Percentiles rank a stretch among this genome's conserved stretches.
phyloP scores from a whole-genome alignment of 2,113 vertebrate genomes.

The Leucopternis melanops region DNA sequence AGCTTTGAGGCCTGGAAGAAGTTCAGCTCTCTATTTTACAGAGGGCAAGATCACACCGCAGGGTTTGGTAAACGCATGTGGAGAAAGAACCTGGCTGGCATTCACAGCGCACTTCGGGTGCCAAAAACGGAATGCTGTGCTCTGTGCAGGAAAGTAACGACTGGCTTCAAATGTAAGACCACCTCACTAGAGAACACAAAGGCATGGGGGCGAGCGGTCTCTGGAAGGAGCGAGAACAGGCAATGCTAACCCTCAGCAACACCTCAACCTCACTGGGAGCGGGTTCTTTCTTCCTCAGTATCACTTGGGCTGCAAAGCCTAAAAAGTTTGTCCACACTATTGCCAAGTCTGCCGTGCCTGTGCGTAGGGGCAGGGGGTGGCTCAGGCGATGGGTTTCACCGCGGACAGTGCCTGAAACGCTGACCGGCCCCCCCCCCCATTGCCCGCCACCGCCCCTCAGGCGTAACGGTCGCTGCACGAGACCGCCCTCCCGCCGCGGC shows the following conservation, averaged over 20 bases:
- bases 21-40: fast-evolving
- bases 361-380: fast-evolving
- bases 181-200: fast-evolving
- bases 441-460: fast-evolving
- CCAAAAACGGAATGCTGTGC: fast-evolving
- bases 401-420: fast-evolving
- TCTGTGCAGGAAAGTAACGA: fast-evolving
- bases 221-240: fast-evolving
- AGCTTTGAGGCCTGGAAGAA: neutral
- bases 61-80: fast-evolving
- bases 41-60: neutral
- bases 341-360: fast-evolving
- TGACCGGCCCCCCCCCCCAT: fast-evolving
- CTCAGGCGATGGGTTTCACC: fast-evolving
- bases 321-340: fast-evolving
- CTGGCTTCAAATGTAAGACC: fast-evolving
- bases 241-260: neutral
- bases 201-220: fast-evolving
- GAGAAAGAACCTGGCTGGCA: neutral
- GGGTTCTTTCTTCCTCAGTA: fast-evolving
- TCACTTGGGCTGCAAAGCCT: neutral
- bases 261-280: fast-evolving
- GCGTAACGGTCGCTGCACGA: fast-evolving
- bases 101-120: fast-evolving
- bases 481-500: neutral